Percentiles rank a stretch among this genome's conserved stretches.
These are phyloP conservation scores for Oreortyx pictus DNA, from an alignment of 2,797 vertebrate species.

Conservation along the genomic window DNA sequence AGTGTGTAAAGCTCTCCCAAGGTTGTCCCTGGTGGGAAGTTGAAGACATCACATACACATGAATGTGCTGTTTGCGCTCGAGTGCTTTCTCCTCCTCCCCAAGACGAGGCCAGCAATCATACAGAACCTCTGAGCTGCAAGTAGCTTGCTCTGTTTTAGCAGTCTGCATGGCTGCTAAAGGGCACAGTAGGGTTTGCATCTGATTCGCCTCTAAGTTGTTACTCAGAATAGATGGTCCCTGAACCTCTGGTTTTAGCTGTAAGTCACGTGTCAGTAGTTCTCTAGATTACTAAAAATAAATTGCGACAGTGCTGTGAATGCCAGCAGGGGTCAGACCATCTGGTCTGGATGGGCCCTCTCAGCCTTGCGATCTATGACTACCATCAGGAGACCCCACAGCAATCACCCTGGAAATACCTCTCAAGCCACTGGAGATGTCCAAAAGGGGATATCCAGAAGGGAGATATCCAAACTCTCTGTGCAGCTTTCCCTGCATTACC, in stretches of 20 bases:
- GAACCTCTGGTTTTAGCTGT: not conserved
- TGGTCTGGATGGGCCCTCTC: not conserved
- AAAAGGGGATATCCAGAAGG: not conserved
- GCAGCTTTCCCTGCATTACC: not conserved
- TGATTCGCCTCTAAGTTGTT: not conserved
- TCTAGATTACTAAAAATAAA: not conserved
- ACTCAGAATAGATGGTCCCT: not conserved
- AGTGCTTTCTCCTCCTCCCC: not conserved
- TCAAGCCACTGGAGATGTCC: accelerated
- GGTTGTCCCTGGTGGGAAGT: accelerated
- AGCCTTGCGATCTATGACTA: not conserved
- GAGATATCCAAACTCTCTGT: not conserved
- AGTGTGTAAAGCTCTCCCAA: not conserved
- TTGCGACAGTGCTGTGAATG: not conserved
- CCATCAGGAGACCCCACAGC: not conserved
- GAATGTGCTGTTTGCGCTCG: not conserved
- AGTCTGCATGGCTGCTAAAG: not conserved
- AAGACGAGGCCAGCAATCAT: not conserved
- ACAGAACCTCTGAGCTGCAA: not conserved
- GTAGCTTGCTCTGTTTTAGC: not conserved
- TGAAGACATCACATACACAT: not conserved
- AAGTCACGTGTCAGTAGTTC: not conserved
- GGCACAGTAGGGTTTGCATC: not conserved
- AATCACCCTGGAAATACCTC: not conserved
- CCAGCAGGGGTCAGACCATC: not conserved